Percentiles rank a stretch among this genome's conserved stretches.
These are phyloP conservation scores for Labrus mixtus DNA, from an alignment of 2,113 vertebrate species.

Conservation along the genomic window DNA sequence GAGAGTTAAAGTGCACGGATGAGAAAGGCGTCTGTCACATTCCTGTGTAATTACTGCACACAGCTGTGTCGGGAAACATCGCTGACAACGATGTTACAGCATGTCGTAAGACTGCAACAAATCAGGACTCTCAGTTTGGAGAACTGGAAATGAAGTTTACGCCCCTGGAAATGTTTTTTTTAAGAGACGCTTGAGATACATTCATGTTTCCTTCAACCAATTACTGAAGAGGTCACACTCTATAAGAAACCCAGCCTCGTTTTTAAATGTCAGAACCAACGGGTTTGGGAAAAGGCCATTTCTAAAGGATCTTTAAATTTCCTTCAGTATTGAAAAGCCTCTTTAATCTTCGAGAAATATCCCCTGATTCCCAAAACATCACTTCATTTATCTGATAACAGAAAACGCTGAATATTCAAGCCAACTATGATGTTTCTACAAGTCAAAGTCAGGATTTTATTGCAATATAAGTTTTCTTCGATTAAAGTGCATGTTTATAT, in stretches of 20 bases:
- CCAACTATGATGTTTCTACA: no score
- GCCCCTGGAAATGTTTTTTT: not conserved
- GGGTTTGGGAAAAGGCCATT: not conserved
- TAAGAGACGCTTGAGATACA: not conserved
- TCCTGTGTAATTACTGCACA: slow-evolving; percentile 51
- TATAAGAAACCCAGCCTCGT: not conserved
- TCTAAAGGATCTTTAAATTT: not conserved
- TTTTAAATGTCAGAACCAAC: not conserved
- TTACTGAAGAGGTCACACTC: not conserved
- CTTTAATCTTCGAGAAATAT: no score
- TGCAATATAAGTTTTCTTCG: no score
- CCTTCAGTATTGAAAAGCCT: no score
- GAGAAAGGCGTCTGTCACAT: slow-evolving; percentile 45
- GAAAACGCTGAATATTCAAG: no score
- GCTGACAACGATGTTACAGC: slow-evolving; percentile 10
- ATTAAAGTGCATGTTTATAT: no score
- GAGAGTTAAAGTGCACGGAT: slow-evolving; percentile 14
- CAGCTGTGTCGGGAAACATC: slow-evolving; percentile 46
- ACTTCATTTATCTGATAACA: no score
- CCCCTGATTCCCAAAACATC: no score
- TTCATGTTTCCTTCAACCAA: not conserved
- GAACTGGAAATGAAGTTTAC: not conserved
- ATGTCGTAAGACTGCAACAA: slow-evolving; percentile 32
- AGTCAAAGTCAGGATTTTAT: no score
- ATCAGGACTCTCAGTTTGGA: slow-evolving; percentile 1